Conservation (phyloP, 2,797 vertebrate genomes). For the Mionectes olivaceus region DNA sequence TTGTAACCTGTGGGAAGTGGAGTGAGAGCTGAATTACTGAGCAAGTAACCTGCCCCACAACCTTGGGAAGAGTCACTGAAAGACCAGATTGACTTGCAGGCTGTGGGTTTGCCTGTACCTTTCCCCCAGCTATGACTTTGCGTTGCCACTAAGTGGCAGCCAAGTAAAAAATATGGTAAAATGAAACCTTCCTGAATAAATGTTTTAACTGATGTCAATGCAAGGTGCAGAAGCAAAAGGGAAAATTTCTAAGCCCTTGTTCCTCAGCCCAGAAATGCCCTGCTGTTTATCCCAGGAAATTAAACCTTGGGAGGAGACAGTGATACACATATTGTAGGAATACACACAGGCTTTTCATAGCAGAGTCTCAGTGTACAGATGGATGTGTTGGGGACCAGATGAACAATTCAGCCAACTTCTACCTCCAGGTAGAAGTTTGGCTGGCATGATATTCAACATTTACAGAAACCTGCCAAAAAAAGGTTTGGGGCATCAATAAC, state of each 20-base stretch:
- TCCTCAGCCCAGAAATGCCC: background rate
- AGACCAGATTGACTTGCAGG: background rate
- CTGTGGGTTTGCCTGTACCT: background rate
- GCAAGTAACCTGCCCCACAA: background rate
- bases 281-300: background rate
- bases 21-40: background rate
- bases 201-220: background rate
- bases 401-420: background rate
- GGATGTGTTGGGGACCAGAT: background rate
- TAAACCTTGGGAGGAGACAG: background rate
- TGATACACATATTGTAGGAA: background rate
- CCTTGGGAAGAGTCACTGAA: background rate
- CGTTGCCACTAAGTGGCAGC: conserved; percentile 77
- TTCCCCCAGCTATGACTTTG: conserved; percentile 38
- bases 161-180: conserved; percentile 74
- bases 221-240: background rate
- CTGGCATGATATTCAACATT: background rate
- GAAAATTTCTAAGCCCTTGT: background rate
- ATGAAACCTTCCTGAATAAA: background rate
- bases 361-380: background rate
- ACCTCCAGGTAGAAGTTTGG: background rate
- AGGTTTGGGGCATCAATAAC: background rate
- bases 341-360: background rate
- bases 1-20: background rate
- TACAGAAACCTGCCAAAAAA: background rate